Percentiles rank a stretch among this genome's conserved stretches.
phyloP scores from a whole-genome alignment of 2,797 vertebrate species.

The Mastacembelus armatus region DNA sequence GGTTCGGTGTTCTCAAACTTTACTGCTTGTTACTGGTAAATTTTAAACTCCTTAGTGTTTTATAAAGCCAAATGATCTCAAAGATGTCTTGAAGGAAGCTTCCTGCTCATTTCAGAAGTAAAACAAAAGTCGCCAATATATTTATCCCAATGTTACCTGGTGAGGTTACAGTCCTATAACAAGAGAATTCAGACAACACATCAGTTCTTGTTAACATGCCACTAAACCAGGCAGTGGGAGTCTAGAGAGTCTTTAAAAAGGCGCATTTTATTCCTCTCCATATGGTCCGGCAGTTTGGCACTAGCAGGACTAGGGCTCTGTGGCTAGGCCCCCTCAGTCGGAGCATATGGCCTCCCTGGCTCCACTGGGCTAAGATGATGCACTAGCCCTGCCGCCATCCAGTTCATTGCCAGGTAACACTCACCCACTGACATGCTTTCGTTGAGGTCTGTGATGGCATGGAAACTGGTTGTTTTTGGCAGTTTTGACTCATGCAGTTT shows the following conservation, averaged over 20 bases:
- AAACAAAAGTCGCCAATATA: no score
- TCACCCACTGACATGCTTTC: constrained; percentile 47
- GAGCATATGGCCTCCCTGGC: constrained; percentile 69
- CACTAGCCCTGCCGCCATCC: constrained; percentile 34
- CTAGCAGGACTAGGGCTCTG: constrained; percentile 39
- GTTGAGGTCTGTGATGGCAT: constrained; percentile 18
- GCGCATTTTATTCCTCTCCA: constrained; percentile 53
- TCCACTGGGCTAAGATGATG: constrained; percentile 46
- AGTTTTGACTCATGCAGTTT: constrained; percentile 56
- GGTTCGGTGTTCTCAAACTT: neutral
- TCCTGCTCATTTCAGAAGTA: neutral
- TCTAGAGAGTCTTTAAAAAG: constrained; percentile 32
- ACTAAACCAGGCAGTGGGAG: constrained; percentile 15
- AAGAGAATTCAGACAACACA: constrained; percentile 5
- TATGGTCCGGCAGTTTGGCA: constrained; percentile 65
- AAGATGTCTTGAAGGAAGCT: neutral
- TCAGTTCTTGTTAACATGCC: constrained; percentile 20
- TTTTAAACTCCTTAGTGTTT: neutral
- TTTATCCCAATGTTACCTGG: no score
- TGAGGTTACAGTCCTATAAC: neutral
- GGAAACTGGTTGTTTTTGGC: constrained; percentile 54
- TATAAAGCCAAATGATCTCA: neutral
- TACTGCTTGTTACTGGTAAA: neutral
- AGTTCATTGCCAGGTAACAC: constrained; percentile 54
- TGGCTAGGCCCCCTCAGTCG: constrained; percentile 44